Percentiles rank a stretch among this genome's conserved stretches.
Conservation (phyloP, 2,797 vertebrate species). For the Masticophis lateralis region DNA sequence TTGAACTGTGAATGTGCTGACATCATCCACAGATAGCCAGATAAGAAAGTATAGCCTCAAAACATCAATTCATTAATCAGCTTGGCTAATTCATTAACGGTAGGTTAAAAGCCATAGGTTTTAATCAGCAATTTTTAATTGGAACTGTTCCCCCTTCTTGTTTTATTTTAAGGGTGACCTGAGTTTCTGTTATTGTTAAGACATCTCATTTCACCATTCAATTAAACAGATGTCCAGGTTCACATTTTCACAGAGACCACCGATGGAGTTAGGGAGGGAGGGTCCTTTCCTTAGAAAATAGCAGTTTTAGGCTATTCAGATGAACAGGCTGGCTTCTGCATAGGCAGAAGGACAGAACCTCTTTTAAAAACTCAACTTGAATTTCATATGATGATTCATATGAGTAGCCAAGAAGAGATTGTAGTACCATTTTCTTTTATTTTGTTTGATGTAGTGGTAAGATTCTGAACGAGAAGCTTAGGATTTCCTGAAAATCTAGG, state of each 20-base stretch:
- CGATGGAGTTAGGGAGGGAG: neutral
- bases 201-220: neutral
- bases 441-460: neutral
- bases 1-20: neutral
- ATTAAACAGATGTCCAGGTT: neutral
- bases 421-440: neutral
- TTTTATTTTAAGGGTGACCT: neutral
- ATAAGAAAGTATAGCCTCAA: neutral
- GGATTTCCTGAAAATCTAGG: neutral
- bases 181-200: neutral
- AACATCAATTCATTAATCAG: slow-evolving; percentile 3
- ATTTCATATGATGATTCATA: neutral
- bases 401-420: neutral
- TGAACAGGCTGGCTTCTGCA: neutral
- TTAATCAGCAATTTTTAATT: slow-evolving; percentile 18
- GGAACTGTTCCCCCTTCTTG: neutral
- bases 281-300: neutral
- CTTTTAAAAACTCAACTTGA: neutral
- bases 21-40: neutral
- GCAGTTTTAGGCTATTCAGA: neutral
- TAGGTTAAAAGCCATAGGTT: slow-evolving; percentile 5
- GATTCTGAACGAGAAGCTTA: neutral
- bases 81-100: slow-evolving; percentile 1
- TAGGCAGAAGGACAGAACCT: neutral
- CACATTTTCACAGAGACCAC: neutral